These are phyloP conservation scores for Ptychochromis oligacanthus DNA, from an alignment of 2,113 vertebrate species.

Conservation along the genomic window DNA sequence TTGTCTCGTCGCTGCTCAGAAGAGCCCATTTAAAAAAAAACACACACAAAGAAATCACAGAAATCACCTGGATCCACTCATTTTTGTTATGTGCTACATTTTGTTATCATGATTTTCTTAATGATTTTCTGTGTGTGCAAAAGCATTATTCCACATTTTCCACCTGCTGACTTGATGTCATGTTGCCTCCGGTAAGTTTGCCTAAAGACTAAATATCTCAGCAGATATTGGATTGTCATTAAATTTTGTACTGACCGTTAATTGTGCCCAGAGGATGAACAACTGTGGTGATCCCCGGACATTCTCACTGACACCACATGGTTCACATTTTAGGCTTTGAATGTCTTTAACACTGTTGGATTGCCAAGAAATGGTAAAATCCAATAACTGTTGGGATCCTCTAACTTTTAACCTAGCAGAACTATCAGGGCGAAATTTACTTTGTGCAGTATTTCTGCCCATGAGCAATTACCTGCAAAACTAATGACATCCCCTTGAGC, in stretches of 20 bases:
- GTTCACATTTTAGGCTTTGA: background rate
- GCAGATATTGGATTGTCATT: background rate
- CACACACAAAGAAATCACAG: background rate
- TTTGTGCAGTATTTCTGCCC: background rate
- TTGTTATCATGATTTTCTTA: background rate
- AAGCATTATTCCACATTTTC: background rate
- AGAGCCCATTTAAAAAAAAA: background rate
- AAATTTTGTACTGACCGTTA: background rate
- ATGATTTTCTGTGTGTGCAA: too few relatives aligned
- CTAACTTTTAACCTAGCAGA: background rate
- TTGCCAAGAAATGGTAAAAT: background rate
- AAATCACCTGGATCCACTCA: background rate
- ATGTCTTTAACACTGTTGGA: background rate
- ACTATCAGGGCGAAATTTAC: background rate
- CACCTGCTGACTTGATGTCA: background rate
- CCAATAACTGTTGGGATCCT: background rate
- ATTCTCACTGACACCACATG: background rate
- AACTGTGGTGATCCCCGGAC: background rate
- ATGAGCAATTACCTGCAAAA: background rate
- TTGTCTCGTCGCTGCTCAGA: background rate
- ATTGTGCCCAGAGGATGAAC: background rate
- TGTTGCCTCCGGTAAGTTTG: background rate
- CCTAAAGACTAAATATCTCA: background rate
- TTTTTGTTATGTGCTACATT: background rate
- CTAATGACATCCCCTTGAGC: background rate